Conservation (phyloP, 2,888 invertebrate species). For the Lapara coniferarum region DNA sequence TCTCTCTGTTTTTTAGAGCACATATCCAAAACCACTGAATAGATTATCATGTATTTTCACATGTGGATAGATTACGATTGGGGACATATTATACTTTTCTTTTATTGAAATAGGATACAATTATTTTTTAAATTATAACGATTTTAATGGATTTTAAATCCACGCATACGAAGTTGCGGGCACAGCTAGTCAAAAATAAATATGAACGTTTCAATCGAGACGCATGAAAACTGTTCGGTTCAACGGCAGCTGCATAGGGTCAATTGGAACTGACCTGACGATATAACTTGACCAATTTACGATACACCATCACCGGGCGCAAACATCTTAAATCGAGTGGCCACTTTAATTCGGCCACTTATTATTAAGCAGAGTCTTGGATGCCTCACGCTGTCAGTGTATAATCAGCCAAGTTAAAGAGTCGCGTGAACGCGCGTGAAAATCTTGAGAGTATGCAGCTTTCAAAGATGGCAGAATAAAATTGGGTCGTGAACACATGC, state of each 20-base stretch:
- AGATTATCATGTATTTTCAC: no score
- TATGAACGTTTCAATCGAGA: constrained; percentile 44
- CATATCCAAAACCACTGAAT: no score
- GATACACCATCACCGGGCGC: constrained; percentile 37
- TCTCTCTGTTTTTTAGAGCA: no score
- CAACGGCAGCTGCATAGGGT: constrained; percentile 73
- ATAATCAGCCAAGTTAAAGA: constrained; percentile 47
- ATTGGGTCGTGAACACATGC: constrained; percentile 54
- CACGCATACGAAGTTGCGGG: no score
- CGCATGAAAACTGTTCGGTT: constrained; percentile 62
- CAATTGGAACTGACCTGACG: constrained; percentile 75
- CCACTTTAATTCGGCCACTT: constrained; percentile 49
- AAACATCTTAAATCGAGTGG: constrained; percentile 30
- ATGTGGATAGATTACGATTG: no score
- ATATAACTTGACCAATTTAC: constrained; percentile 61
- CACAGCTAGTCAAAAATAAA: constrained; percentile 42
- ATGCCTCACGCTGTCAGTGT: constrained; percentile 46
- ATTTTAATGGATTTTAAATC: no score
- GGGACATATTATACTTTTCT: no score
- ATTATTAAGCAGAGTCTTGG: constrained; percentile 52
- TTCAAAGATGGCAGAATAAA: constrained; percentile 32
- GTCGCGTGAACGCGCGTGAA: constrained; percentile 35
- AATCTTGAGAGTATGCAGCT: constrained; percentile 30
- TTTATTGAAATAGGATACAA: no score
- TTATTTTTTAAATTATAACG: no score